Conservation (phyloP, 2,113 vertebrate genomes). For the Acinonyx jubatus region DNA sequence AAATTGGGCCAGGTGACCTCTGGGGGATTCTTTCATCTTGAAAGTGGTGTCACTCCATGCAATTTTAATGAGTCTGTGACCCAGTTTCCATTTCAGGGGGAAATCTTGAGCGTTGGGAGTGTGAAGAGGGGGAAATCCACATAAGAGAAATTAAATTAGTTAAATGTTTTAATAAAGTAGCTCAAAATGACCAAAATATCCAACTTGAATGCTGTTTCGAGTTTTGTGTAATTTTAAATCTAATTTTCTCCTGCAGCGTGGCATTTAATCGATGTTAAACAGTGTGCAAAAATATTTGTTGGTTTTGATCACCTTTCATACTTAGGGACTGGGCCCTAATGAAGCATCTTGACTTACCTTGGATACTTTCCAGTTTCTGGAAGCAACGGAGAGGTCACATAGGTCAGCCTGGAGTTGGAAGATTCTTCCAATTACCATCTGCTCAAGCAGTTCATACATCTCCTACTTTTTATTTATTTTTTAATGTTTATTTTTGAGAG, state of each 20-base stretch:
- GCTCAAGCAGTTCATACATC: constrained; percentile 89
- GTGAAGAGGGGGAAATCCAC: neutral
- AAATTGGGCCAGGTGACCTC: neutral
- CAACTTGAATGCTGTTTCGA: neutral
- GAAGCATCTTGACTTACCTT: constrained; percentile 83
- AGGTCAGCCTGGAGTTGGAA: constrained; percentile 89
- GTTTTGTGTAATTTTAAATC: neutral
- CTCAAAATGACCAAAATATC: neutral
- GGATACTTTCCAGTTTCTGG: constrained; percentile 85
- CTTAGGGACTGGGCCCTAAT: neutral
- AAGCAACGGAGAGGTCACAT: constrained; percentile 84
- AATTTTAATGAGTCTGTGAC: neutral
- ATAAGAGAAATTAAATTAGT: neutral
- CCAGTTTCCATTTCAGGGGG: neutral
- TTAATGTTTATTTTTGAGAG: no score
- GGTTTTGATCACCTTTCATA: neutral
- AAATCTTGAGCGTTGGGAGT: neutral
- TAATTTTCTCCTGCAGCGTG: neutral
- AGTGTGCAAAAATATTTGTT: neutral
- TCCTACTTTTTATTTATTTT: constrained; percentile 82
- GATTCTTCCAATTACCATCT: constrained; percentile 88
- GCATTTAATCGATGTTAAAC: neutral
- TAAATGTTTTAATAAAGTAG: neutral
- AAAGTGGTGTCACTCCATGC: neutral
- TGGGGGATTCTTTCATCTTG: neutral